These are phyloP conservation scores for Drosophila merina DNA, from an alignment of 2,888 invertebrate species.

Conservation along the genomic window DNA sequence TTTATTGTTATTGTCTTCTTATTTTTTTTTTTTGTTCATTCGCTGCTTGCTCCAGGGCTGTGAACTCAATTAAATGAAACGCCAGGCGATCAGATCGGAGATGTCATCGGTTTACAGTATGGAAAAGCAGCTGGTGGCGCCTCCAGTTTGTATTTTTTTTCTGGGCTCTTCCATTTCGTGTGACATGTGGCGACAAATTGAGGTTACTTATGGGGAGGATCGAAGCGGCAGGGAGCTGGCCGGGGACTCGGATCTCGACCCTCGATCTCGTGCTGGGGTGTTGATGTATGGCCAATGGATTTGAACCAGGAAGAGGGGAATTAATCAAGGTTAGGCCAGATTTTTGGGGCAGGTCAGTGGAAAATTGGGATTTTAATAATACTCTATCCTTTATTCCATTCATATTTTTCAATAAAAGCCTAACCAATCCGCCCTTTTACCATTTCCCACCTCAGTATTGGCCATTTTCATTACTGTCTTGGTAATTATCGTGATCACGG, in stretches of 20 bases:
- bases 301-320: slow-evolving; percentile 4
- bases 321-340: slow-evolving; percentile 19
- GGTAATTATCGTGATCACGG: slow-evolving; percentile 43
- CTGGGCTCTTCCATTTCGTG: slow-evolving; percentile 44
- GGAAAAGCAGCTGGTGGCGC: slow-evolving; percentile 63
- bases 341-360: slow-evolving; percentile 27
- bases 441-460: not conserved
- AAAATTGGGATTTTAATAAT: not conserved
- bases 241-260: not conserved
- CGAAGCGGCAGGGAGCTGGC: slow-evolving; percentile 1
- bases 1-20: slow-evolving; percentile 71
- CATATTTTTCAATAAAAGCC: not conserved
- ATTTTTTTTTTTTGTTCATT: slow-evolving; percentile 5
- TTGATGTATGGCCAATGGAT: slow-evolving; percentile 30
- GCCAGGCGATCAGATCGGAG: slow-evolving; percentile 64
- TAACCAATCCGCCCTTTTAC: not conserved
- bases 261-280: slow-evolving; percentile 32
- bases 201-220: slow-evolving; percentile 57
- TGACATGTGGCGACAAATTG: slow-evolving; percentile 76
- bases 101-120: slow-evolving; percentile 63
- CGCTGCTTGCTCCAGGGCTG: slow-evolving; percentile 50
- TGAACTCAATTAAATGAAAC: slow-evolving; percentile 78
- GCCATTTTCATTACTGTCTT: slow-evolving; percentile 29
- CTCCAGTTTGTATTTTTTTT: slow-evolving; percentile 38
- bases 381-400: not conserved